Base-by-base conservation (phyloP, 2,888 invertebrate species). In the Pterostichus madidus region DNA sequence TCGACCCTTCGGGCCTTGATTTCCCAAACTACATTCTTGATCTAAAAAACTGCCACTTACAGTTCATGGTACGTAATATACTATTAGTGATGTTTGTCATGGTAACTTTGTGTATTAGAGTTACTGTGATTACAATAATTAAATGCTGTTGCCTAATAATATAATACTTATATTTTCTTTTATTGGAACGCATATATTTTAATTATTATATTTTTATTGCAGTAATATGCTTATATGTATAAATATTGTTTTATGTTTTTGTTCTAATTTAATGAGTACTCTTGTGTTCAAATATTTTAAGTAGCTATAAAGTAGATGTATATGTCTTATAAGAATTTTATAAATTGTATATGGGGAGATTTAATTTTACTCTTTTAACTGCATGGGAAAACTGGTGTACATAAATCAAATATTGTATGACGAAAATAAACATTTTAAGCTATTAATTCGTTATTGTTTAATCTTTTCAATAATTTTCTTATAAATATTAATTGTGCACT, bases 371-470 rank as follows among this genome's bases (percentile, higher is more conserved):
- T 64, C 0, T 35, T 17, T 39, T 15, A 39, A 71, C 7, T 53
- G 35, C 59, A 77, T 77, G 59, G 56, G 17, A 39, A 59, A 39
- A 52, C 32, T 76, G 76, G 52, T 52, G 53, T 76, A 52, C 46
- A 17, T 49, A 15, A n/a, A 24, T 24, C n/a, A 15, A 32, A 32
- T 76, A 31, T 73, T 24, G 35, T 10, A 24, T 4, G n/a, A 0
- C 5, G 15, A 15, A 53, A 76, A 53, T 52, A 53, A 76, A 49
- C 8, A 7, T 76, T 53, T 53, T 53, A 52, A 52, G 53, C 11
- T 46, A 15, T 76, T 52, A 52, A 52, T 52, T 31, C 11, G 11
- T 39, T 61, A 59, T 61, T 44, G 7, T 79, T 59, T 39, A 3
- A 39, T 1, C 8, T 3, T 39, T 39, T 24, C n/a, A n/a, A n/a